These are phyloP conservation scores for Cryptocheilus praepositus DNA, from an alignment of 2,888 invertebrate genomes.

Conservation along the genomic window DNA sequence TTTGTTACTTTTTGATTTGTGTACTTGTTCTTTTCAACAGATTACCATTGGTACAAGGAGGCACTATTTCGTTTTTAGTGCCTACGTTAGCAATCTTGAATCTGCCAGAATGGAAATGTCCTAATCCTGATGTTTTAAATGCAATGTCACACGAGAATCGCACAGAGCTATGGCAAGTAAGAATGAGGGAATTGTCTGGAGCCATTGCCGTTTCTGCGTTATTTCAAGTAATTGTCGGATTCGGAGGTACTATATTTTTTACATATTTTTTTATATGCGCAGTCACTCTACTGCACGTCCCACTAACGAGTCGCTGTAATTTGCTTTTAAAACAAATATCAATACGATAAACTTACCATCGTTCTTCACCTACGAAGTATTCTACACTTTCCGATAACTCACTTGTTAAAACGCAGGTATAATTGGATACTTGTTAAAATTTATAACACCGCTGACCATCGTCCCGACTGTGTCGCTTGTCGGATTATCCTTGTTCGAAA, in stretches of 20 bases:
- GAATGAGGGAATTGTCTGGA: conserved; percentile 89
- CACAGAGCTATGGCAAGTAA: conserved; percentile 82
- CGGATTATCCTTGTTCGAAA: conserved; percentile 88
- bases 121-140: conserved; percentile 76
- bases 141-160: conserved; percentile 78
- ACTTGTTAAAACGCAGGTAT: conserved; percentile 76
- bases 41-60: conserved; percentile 85
- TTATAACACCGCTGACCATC: conserved; percentile 89
- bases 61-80: conserved; percentile 87
- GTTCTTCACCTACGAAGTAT: background rate
- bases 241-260: conserved; percentile 55
- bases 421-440: conserved; percentile 84
- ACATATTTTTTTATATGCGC: too few relatives aligned
- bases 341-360: background rate
- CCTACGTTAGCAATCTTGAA: conserved; percentile 86
- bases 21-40: conserved; percentile 62
- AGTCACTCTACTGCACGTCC: too few relatives aligned
- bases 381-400: background rate
- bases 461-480: conserved; percentile 90
- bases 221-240: conserved; percentile 85
- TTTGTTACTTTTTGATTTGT: too few relatives aligned
- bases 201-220: conserved; percentile 88
- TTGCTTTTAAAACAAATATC: background rate
- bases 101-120: conserved; percentile 84
- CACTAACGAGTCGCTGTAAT: background rate